Evolutionary conservation across 2,888 invertebrate species (phyloP), one percentile per base, ranked within the genome.

Genomic region (Drosophila atripex): DNA sequence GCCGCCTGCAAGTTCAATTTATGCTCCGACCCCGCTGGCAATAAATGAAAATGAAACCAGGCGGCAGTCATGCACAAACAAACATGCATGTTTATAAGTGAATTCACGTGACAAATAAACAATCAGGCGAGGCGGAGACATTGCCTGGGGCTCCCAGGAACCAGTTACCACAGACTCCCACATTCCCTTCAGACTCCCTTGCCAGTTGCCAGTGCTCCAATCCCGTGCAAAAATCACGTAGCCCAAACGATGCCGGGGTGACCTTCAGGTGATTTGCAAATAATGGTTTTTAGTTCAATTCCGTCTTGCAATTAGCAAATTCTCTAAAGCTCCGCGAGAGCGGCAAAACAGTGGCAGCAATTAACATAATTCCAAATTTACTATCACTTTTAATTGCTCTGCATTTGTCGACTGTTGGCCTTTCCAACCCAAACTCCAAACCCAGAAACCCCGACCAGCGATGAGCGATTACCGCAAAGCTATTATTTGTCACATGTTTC

Each of bases 371-470:
- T 80, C 71, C 73, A 58, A 69, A 71, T 72, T 80, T 72, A 73
- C 71, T 77, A 73, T 77, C 71, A 63, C 70, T 74, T 77, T 82
- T 80, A 77, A 84, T 80, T 86, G 76, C 72, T 86, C 55, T 73
- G 47, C 23, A 50, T 54, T 64, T 21, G 53, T 41, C 45, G 47
- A 49, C 38, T 51, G 14, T 6, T 65, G 56, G 60, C 85, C 85
- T 84, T 82, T 82, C 87, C 72, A 23, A 23, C 21, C 21, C 21
- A 18, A 18, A 18, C 18, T 52, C 50, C n/a, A 43, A 21, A 12
- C 21, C 43, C 21, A 3, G 12, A 23, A 23, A 21, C 52, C 41
- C 21, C 11, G 12, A 30, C 35, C 52, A 58, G 57, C 58, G 53
- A 65, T 65, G 52, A 65, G 46, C 21, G 63, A n/a, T 14, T 1